Base-by-base conservation (phyloP, 1,140 invertebrate genomes). In the Drosophila willistoni region DNA sequence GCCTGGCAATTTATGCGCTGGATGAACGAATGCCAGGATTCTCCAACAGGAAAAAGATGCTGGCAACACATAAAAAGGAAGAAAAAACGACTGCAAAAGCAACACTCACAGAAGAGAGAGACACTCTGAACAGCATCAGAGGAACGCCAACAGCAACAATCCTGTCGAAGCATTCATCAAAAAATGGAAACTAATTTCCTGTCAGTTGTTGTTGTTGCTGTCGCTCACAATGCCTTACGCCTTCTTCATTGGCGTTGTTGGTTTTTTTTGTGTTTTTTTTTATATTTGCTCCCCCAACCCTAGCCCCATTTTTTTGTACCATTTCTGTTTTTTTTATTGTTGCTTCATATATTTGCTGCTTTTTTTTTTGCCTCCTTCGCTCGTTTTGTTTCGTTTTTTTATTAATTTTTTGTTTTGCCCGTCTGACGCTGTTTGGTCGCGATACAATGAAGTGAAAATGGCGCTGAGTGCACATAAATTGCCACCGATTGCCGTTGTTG, bases 171-270 rank as follows among this genome's bases (percentile, higher is more conserved):
- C 87, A 90, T 90, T 90, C 87, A 90, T 90, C 87, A 90, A 90
- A 90, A 90, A 90, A 90, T 90, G 87, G 87, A 90, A 90, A 90
- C 87, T 90, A 90, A 90, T 90, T 90, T 90, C 87, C 87, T 90
- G 87, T 90, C 87, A 90, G 87, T 90, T 87, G 73, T 77, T 84
- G 60, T 68, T 60, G 60, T 62, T 63, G 63, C 73, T 78, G 70
- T 81, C 77, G 71, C 66, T 86, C 75, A 81, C 75, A 79, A 81
- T 85, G 79, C 77, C 79, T 87, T 83, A 78, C 84, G 81, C 77
- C 84, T 89, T 83, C 77, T 70, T 74, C 79, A 57, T 77, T 51
- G 44, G 44, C 14, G 65, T 63, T 79, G 65, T 64, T 25, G 22
- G 55, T 71, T 81, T 68, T 81, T 79, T n/a, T 64, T 68, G 42